Evolutionary conservation across 2,797 vertebrate genomes (phyloP).

Genomic region (Pangasius krempfi): DNA sequence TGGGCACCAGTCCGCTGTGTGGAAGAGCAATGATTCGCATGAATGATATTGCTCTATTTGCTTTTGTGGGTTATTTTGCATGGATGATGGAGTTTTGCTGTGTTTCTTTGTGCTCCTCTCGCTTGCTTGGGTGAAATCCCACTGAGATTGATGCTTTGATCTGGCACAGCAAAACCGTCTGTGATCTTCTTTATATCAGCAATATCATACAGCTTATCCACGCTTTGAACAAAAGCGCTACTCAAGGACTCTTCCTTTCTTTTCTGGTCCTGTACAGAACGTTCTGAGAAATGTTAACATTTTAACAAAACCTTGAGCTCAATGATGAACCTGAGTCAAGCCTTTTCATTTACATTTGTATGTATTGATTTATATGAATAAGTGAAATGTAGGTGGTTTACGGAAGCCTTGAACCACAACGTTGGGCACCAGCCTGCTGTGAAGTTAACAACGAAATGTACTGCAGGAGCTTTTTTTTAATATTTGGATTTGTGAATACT

Average conservation of each 20-base stretch:
- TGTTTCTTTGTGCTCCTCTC: background rate
- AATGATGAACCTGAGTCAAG: background rate
- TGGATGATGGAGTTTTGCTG: background rate
- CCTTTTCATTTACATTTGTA: too few species aligned
- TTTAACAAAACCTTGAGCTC: background rate
- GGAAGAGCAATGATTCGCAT: background rate
- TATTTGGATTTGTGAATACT: too few species aligned
- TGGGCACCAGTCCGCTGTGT: background rate
- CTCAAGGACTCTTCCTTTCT: background rate
- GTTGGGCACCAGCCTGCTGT: too few species aligned
- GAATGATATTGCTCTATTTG: background rate
- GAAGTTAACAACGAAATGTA: too few species aligned
- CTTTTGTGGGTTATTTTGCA: background rate
- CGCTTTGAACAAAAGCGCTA: background rate
- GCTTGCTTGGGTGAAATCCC: background rate
- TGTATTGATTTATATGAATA: too few species aligned
- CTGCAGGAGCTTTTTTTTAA: too few species aligned
- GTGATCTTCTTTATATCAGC: background rate
- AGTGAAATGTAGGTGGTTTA: too few species aligned
- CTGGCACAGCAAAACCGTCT: background rate
- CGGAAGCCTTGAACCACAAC: too few species aligned
- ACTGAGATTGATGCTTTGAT: background rate
- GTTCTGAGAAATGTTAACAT: background rate
- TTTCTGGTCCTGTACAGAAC: background rate
- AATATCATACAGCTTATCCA: background rate